phyloP scores from a whole-genome alignment of 2,113 vertebrate genomes.

The Phyllopteryx taeniolatus region DNA sequence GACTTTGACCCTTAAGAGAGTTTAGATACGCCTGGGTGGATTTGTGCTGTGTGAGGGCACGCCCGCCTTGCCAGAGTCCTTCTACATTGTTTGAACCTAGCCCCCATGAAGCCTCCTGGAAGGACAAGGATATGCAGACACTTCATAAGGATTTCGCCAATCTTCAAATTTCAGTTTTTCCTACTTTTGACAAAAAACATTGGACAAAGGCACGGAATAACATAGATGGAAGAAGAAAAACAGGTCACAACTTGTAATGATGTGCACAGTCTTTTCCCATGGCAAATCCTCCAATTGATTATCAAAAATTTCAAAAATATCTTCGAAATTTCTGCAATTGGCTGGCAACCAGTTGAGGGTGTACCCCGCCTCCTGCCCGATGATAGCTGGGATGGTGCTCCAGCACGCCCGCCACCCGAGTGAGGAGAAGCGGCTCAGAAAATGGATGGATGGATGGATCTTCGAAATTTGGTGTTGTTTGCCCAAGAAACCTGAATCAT shows the following conservation, averaged over 20 bases:
- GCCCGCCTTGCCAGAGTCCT: conserved; percentile 50
- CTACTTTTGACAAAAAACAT: neutral
- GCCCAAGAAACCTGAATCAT: no score
- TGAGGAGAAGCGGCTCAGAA: no score
- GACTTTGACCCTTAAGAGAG: conserved; percentile 46
- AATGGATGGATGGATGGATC: no score
- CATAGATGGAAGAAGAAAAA: neutral
- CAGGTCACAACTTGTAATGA: neutral
- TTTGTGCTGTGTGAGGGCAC: conserved; percentile 38
- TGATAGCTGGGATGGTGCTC: no score
- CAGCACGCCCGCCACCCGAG: no score
- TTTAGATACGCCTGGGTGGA: conserved; percentile 40
- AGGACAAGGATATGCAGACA: conserved; percentile 55
- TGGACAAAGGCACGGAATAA: neutral
- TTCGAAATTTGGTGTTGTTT: no score
- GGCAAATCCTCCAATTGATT: neutral
- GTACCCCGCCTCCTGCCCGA: no score
- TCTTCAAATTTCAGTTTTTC: neutral
- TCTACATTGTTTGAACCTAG: conserved; percentile 33
- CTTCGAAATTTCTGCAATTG: no score
- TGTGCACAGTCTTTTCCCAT: neutral
- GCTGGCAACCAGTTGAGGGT: no score
- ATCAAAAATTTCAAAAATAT: no score
- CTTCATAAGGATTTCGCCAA: conserved; percentile 1
- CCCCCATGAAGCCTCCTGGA: conserved; percentile 63